phyloP scores from a whole-genome alignment of 2,888 invertebrate genomes.

The Gari tellinella region DNA sequence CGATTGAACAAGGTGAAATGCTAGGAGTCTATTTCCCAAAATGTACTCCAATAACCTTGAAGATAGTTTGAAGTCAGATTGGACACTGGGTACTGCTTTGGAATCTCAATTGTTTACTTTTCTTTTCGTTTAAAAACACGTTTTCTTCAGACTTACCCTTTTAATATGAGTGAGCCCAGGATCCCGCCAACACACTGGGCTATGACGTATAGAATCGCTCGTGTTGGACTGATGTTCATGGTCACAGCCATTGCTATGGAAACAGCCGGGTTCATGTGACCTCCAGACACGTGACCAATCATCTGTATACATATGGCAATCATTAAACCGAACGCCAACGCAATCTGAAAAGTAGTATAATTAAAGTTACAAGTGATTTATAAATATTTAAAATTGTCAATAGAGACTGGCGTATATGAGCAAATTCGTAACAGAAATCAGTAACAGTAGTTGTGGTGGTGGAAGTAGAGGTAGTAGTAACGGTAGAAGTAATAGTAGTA shows the following conservation, averaged over 20 bases:
- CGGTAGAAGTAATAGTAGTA: too few relatives aligned
- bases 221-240: conserved; percentile 90
- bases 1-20: too few relatives aligned
- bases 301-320: conserved; percentile 83
- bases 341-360: conserved; percentile 69
- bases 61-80: not conserved
- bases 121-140: not conserved
- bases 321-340: conserved; percentile 83
- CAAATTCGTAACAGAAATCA: too few relatives aligned
- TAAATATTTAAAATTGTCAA: too few relatives aligned
- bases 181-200: conserved; percentile 97
- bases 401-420: too few relatives aligned
- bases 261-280: conserved; percentile 85
- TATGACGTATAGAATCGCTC: conserved; percentile 92
- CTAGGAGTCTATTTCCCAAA: too few relatives aligned
- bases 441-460: too few relatives aligned
- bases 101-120: too few relatives aligned
- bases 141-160: conserved; percentile 85
- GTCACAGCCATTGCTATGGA: conserved; percentile 89
- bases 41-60: not conserved
- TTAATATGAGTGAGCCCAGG: conserved; percentile 95
- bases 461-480: too few relatives aligned
- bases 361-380: too few relatives aligned
- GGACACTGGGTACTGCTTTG: too few relatives aligned
- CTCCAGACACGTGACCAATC: conserved; percentile 84